Evolutionary conservation across 2,113 vertebrate species (phyloP), one percentile per base, ranked within the genome.

Genomic region (Haemorhous mexicanus): DNA sequence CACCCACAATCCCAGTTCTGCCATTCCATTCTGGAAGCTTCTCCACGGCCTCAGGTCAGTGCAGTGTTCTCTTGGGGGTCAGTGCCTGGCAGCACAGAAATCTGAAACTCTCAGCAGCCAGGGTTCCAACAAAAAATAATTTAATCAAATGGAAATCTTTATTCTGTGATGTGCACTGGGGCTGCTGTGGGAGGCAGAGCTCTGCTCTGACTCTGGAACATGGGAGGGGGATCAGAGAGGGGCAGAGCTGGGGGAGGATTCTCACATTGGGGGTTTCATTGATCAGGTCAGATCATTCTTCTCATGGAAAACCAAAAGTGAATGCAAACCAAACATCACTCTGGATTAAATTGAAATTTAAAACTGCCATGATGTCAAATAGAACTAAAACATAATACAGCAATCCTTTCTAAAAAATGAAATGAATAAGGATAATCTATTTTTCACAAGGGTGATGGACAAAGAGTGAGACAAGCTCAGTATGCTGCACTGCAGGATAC

Each of bases 231-330:
- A 15, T n/a, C 44, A 72, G 66, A 50, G 19, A 10, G 14, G 58
- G 5, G 15, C 11, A 10, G 7, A 22, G 35, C 7, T 53, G 19
- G 8, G 12, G 39, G 23, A 30, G 37, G 20, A 44, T 90, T 53
- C 43, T 77, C 28, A 24, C 8, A 3, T 3, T 32, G 20, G 37
- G 0, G 2, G 2, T 53, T 52, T 41, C 32, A 56, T 2, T 11
- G 15, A 15, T 6, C 24, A 5, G 13, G 7, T 32, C 30, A 47
- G 44, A 11, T 50, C 56, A 7, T 63, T 74, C 32, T 61, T 30
- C 1, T 2, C 5, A 7, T 6, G 26, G 32, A 6, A 84, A 73
- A 39, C 8, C 4, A 53, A 30, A 56, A 39, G 15, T 13, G 11
- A 62, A 33, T n/a, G 27, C 19, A 91, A 75, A 53, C 11, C 16